phyloP scores from a whole-genome alignment of 2,797 vertebrate species.

The Nannoperca australis region DNA sequence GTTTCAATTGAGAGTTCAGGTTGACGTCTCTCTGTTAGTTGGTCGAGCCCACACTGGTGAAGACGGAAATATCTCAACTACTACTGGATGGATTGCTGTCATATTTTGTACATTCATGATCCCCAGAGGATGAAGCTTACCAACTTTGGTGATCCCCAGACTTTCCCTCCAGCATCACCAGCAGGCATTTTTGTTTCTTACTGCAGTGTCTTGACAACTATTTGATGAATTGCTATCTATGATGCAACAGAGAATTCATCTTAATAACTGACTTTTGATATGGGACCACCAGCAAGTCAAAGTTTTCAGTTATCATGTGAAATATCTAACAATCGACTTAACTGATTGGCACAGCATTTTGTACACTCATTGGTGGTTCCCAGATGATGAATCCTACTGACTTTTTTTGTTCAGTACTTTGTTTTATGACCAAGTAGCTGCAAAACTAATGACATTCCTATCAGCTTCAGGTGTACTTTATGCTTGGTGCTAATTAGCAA shows the following conservation, averaged over 20 bases:
- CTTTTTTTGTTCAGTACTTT: too few species aligned
- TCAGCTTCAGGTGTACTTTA: too few species aligned
- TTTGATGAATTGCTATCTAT: too few species aligned
- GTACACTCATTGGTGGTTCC: neutral
- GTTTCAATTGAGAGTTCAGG: conserved; percentile 19
- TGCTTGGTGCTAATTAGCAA: neutral
- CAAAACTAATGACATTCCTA: too few species aligned
- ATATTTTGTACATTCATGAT: neutral
- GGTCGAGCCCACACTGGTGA: neutral
- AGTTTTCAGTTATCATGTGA: too few species aligned
- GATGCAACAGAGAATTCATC: neutral
- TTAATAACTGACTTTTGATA: neutral
- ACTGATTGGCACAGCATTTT: neutral
- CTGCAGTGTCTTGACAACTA: neutral
- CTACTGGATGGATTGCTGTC: neutral
- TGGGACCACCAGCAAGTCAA: too few species aligned
- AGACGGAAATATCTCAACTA: neutral
- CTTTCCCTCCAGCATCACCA: neutral
- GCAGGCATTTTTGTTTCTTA: neutral
- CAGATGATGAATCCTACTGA: neutral
- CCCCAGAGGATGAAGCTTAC: neutral
- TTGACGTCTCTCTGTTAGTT: neutral
- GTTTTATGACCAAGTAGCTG: too few species aligned
- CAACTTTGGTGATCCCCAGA: neutral
- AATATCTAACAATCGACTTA: neutral